Evolutionary conservation across 2,113 vertebrate genomes (phyloP), one percentile per base, ranked within the genome.

Genomic region (Psophia crepitans): DNA sequence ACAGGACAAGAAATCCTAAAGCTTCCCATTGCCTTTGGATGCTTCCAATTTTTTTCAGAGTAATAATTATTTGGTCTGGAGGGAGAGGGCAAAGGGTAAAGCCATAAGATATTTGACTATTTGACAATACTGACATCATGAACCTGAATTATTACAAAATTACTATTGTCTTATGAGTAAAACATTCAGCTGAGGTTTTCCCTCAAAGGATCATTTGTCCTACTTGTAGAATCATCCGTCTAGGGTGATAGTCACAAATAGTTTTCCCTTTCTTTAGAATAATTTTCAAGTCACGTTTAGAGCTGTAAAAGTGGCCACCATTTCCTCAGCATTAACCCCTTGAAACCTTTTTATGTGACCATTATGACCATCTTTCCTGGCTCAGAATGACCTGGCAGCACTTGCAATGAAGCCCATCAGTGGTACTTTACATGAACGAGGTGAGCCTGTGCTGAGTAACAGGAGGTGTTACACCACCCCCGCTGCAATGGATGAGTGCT

Each of bases 161-260:
- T 9, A 91, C 24, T 89, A 28, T 68, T 30, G 27, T 74, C 35
- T 90, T 95, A 92, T 65, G 75, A 94, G 49, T 88, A 89, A 97
- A 96, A 89, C 61, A 93, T 93, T 95, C 94, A 96, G 84, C n/a
- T 92, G 92, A 95, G 32, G 76, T 88, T 80, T 87, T 92, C 51
- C 71, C 76, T 93, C 75, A 70, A 96, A 96, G 82, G 92, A 91
- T 82, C 53, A 86, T 90, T 68, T 83, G 70, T 83, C 74, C 71
- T 65, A 56, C 70, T 82, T 71, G 84, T 83, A 93, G 77, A 95
- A 91, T 73, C 76, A 87, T 93, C 86, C 64, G 90, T 84, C 75
- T 58, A 87, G 66, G 70, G 81, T 75, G 61, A 89, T 64, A 90
- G 33, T 56, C 70, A 78, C 28, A 78, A 24, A 90, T 8, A 9